Evolutionary conservation across 1,140 invertebrate genomes (phyloP).

Genomic region (Drosophila repletoides): DNA sequence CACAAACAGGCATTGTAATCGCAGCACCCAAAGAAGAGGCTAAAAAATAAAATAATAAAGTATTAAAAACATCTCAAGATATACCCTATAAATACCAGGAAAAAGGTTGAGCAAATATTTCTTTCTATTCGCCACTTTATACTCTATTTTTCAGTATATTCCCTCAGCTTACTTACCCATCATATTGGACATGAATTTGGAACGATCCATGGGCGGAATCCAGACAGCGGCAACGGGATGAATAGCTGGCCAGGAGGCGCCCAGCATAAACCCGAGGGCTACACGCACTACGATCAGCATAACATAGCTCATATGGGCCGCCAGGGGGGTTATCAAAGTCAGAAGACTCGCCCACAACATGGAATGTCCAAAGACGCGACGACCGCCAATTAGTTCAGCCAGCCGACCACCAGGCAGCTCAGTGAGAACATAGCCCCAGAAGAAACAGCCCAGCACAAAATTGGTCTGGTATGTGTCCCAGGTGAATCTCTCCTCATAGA

Average conservation of each 20-base stretch:
- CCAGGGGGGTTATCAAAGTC: conserved; percentile 91
- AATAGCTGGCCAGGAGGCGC: conserved; percentile 95
- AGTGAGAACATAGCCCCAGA: conserved; percentile 94
- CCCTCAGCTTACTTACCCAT: conserved; percentile 87
- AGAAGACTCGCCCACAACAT: conserved; percentile 92
- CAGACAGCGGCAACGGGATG: conserved; percentile 94
- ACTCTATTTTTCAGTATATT: not conserved
- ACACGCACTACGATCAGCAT: conserved; percentile 86
- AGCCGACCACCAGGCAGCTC: conserved; percentile 92
- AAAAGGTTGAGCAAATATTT: too few species aligned
- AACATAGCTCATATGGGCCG: conserved; percentile 86
- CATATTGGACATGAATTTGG: conserved; percentile 93
- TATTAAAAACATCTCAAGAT: not conserved
- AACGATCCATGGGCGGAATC: conserved; percentile 95
- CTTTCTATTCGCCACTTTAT: too few species aligned
- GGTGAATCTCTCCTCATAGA: conserved; percentile 83
- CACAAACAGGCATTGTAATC: conserved; percentile 91
- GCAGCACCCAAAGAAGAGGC: conserved; percentile 92
- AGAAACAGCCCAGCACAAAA: conserved; percentile 92
- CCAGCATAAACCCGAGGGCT: conserved; percentile 89
- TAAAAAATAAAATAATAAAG: conserved; percentile 49
- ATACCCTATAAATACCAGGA: too few species aligned
- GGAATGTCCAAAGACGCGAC: conserved; percentile 91
- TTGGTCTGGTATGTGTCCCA: conserved; percentile 91
- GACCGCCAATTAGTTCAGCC: conserved; percentile 91